Evolutionary conservation across 2,113 vertebrate genomes (phyloP).

Genomic region (Empidonax traillii): DNA sequence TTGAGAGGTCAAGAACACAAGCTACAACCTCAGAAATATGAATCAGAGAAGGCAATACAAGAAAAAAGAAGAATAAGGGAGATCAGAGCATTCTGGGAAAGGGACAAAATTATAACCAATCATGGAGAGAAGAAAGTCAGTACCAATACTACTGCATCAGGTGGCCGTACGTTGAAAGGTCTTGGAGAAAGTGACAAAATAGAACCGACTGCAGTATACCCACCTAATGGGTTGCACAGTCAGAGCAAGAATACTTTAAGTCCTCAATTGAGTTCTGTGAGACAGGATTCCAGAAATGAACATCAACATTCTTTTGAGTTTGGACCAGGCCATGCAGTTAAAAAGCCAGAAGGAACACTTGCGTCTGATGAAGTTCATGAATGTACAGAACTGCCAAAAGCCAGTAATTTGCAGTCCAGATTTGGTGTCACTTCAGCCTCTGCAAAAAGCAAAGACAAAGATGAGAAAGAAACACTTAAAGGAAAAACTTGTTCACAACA

Average conservation of each 20-base stretch:
- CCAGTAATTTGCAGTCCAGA: slow-evolving; percentile 33
- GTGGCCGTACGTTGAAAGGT: background rate
- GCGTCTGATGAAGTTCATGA: background rate
- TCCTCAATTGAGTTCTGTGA: background rate
- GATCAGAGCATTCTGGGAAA: slow-evolving; percentile 91
- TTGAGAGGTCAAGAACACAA: background rate
- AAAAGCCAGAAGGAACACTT: background rate
- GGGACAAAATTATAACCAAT: slow-evolving; percentile 61
- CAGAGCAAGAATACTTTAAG: slow-evolving; percentile 11
- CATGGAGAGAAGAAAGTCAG: background rate
- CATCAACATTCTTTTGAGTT: background rate
- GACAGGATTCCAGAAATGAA: background rate
- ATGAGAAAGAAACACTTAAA: slow-evolving; percentile 4
- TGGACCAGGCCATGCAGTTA: background rate
- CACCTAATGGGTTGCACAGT: background rate
- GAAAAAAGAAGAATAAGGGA: slow-evolving; percentile 78
- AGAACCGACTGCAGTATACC: background rate
- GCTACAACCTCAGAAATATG: background rate
- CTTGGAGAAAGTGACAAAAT: background rate
- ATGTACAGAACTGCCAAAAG: background rate
- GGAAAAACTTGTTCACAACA: slow-evolving; percentile 34
- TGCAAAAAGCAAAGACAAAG: slow-evolving; percentile 60
- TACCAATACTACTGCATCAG: background rate
- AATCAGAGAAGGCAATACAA: background rate
- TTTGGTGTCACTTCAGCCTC: slow-evolving; percentile 65